Evolutionary conservation across 2,797 vertebrate genomes (phyloP).

Genomic region (Eurystomus glaucurus): DNA sequence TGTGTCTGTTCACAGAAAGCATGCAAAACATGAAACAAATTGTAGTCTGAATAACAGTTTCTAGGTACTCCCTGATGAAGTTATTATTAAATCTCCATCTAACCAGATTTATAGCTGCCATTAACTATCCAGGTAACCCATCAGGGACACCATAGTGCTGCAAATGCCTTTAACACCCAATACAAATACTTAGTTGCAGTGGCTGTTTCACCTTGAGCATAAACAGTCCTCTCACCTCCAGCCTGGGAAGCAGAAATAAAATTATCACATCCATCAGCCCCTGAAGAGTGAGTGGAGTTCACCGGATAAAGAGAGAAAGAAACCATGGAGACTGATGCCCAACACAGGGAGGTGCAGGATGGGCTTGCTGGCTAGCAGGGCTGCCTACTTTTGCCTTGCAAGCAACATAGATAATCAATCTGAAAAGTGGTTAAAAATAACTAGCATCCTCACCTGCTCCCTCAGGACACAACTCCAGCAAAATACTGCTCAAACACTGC

Average conservation of each 20-base stretch:
- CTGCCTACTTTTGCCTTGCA: neutral
- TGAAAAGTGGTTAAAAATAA: constrained; percentile 2
- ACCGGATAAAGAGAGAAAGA: neutral
- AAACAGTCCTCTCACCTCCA: neutral
- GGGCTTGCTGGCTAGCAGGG: neutral
- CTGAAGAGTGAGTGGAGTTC: neutral
- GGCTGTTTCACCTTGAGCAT: neutral
- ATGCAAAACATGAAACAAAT: neutral
- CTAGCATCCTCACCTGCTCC: neutral
- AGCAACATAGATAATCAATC: neutral
- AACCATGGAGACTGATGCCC: neutral
- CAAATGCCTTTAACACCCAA: neutral
- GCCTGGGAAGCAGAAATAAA: neutral
- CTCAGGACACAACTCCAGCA: neutral
- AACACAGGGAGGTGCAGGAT: rapidly evolving
- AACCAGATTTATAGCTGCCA: neutral
- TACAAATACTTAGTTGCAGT: neutral
- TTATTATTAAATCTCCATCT: neutral
- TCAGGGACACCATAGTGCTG: neutral
- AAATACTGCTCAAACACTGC: neutral
- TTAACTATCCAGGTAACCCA: neutral
- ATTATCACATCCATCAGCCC: neutral
- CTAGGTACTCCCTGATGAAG: neutral
- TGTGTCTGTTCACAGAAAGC: neutral
- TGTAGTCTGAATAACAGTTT: neutral